Evolutionary conservation across 2,888 invertebrate genomes (phyloP).

Genomic region (Zaprionus obscuricornis): DNA sequence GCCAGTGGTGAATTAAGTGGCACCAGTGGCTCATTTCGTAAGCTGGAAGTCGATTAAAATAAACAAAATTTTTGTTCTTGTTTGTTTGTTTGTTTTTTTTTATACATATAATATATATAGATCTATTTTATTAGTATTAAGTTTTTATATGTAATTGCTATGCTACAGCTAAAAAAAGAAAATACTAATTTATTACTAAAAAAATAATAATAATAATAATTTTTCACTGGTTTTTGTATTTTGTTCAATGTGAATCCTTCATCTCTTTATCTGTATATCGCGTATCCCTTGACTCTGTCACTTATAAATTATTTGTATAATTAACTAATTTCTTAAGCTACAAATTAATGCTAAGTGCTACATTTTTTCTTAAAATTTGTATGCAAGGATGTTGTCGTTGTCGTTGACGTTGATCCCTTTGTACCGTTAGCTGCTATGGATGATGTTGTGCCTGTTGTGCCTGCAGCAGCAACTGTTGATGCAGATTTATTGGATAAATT

Average conservation of each 20-base stretch:
- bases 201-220: too few relatives aligned
- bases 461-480: too few relatives aligned
- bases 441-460: constrained; percentile 27
- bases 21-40: constrained; percentile 74
- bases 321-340: constrained; percentile 30
- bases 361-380: constrained; percentile 82
- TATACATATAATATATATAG: too few relatives aligned
- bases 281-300: constrained; percentile 64
- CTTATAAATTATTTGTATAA: constrained; percentile 62
- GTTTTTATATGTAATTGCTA: constrained; percentile 49
- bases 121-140: constrained; percentile 27
- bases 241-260: constrained; percentile 21
- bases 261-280: constrained; percentile 64
- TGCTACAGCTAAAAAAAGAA: constrained; percentile 48
- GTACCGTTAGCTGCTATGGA: constrained; percentile 23
- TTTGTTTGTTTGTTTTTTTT: constrained; percentile 12
- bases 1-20: constrained; percentile 65
- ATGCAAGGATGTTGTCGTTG: constrained; percentile 60
- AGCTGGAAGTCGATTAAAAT: constrained; percentile 69
- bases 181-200: constrained; percentile 51
- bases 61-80: neutral
- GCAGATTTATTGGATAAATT: constrained; percentile 34
- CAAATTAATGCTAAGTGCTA: constrained; percentile 67
- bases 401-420: constrained; percentile 16
- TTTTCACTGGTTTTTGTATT: constrained; percentile 52